Conservation (phyloP, 2,113 vertebrate genomes). For the Notiomystis cincta region DNA sequence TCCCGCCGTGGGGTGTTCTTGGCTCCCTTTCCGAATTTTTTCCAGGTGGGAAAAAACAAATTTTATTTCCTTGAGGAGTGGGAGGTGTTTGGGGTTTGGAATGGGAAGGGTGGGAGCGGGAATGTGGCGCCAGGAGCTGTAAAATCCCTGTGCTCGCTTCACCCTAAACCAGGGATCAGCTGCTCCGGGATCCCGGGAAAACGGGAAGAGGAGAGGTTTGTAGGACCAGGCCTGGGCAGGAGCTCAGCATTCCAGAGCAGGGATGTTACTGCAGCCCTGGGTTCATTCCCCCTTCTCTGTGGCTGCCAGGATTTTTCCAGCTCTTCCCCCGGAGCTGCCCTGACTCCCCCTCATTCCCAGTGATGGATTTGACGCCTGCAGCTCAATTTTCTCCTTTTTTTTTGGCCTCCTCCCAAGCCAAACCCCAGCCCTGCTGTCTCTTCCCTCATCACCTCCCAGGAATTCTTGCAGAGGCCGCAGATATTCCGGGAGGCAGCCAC, state of each 20-base stretch:
- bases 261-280: fast-evolving
- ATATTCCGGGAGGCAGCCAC: background rate
- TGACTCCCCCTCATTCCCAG: background rate
- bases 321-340: fast-evolving
- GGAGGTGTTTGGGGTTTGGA: fast-evolving
- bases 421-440: background rate
- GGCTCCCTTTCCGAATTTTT: background rate
- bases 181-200: background rate
- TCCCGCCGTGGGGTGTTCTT: background rate
- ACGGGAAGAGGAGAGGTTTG: background rate
- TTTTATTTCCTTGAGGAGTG: fast-evolving
- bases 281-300: fast-evolving
- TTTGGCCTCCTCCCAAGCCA: background rate
- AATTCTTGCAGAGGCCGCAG: background rate
- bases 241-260: fast-evolving
- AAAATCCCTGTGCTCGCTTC: fast-evolving
- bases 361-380: background rate
- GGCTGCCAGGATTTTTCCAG: background rate
- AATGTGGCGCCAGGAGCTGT: background rate
- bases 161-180: fast-evolving
- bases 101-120: background rate
- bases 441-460: background rate
- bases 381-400: background rate
- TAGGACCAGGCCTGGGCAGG: fast-evolving
- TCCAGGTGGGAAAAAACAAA: background rate